phyloP scores from a whole-genome alignment of 2,888 invertebrate species.

The Papilio gigon region DNA sequence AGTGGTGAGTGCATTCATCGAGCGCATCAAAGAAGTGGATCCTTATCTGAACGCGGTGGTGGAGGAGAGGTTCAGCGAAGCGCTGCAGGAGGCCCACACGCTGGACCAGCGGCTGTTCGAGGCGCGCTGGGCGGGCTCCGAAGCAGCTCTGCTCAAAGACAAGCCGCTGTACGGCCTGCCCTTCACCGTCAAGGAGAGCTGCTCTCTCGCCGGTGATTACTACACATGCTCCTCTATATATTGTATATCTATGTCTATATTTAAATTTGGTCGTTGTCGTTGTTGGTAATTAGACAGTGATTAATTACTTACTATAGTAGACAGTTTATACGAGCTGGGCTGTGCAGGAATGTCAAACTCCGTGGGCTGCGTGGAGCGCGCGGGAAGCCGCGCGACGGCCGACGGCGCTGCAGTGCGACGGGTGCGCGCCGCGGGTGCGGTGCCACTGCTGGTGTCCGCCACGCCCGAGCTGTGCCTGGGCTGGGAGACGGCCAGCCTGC shows the following conservation, averaged over 20 bases:
- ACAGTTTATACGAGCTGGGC: too few relatives aligned
- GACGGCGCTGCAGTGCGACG: conserved; percentile 87
- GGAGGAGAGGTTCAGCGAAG: conserved; percentile 84
- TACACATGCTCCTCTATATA: background rate
- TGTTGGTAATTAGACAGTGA: too few relatives aligned
- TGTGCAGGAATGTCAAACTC: conserved; percentile 85
- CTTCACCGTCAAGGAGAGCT: conserved; percentile 91
- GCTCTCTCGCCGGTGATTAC: conserved; percentile 85
- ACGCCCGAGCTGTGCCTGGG: conserved; percentile 94
- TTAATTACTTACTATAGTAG: too few relatives aligned
- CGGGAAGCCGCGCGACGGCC: conserved; percentile 74
- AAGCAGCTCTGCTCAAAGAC: conserved; percentile 70
- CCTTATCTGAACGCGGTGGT: conserved; percentile 87
- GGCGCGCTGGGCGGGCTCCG: conserved; percentile 54
- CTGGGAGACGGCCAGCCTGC: conserved; percentile 91
- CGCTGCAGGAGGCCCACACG: conserved; percentile 84
- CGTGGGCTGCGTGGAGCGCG: conserved; percentile 84
- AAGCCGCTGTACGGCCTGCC: conserved; percentile 91
- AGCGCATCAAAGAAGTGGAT: conserved; percentile 85
- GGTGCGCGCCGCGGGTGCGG: conserved; percentile 87
- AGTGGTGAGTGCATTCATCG: conserved; percentile 83
- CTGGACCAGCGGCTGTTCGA: conserved; percentile 76
- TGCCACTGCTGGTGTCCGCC: conserved; percentile 91
- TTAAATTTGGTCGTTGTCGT: too few relatives aligned
- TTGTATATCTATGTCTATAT: too few relatives aligned